phyloP scores from a whole-genome alignment of 2,113 vertebrate species.

The Suricata suricatta region DNA sequence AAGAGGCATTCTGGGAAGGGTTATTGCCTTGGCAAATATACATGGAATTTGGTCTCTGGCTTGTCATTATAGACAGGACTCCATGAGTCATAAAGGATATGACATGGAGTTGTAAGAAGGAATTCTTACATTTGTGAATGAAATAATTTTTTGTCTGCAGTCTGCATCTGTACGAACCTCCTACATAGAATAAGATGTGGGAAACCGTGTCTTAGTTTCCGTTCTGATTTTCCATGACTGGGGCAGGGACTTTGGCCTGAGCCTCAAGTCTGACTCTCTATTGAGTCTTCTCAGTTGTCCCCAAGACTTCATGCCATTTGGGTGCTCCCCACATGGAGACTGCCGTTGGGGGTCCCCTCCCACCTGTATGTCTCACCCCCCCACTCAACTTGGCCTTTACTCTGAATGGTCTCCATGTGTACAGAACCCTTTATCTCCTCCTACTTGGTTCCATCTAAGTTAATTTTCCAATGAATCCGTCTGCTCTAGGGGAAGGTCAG shows the following conservation, averaged over 20 bases:
- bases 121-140: neutral
- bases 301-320: neutral
- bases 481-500: neutral
- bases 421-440: neutral
- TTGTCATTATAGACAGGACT: neutral
- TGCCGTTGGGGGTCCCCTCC: rapidly evolving
- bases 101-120: neutral
- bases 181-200: neutral
- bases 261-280: neutral
- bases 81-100: neutral
- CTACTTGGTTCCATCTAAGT: neutral
- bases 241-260: neutral
- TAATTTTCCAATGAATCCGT: neutral
- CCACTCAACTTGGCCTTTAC: neutral
- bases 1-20: neutral
- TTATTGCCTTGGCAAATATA: neutral
- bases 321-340: neutral
- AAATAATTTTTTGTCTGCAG: neutral
- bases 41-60: neutral
- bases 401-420: neutral
- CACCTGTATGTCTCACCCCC: neutral
- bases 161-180: neutral
- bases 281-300: neutral
- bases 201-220: neutral
- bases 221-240: neutral